Evolutionary conservation across 2,888 invertebrate species (phyloP).

Genomic region (Octodonta nipae): DNA sequence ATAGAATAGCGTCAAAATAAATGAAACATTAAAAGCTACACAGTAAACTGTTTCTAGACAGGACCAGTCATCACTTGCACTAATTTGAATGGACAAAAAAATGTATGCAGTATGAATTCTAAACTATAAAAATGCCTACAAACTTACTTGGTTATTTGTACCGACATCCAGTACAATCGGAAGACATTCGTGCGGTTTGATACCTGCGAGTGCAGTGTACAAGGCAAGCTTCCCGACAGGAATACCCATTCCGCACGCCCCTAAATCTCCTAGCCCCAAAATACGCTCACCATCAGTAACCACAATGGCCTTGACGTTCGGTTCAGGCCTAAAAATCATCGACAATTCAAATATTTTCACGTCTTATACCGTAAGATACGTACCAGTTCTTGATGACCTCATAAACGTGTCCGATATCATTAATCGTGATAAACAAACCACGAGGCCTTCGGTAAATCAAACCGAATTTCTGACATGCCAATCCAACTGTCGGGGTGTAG

Average conservation of each 20-base stretch:
- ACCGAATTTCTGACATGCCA: conserved; percentile 94
- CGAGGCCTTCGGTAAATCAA: conserved; percentile 86
- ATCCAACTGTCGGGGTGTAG: conserved; percentile 94
- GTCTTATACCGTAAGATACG: conserved; percentile 24
- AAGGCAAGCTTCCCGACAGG: conserved; percentile 93
- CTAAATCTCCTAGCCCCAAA: conserved; percentile 91
- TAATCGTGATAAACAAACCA: conserved; percentile 90
- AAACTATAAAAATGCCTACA: too few species aligned
- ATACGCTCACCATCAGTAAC: conserved; percentile 98
- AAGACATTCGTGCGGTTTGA: conserved; percentile 87
- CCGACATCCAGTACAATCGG: conserved; percentile 92
- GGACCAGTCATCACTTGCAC: too few species aligned
- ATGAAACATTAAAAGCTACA: too few species aligned
- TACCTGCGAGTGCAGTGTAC: conserved; percentile 93
- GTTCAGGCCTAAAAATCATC: conserved; percentile 55
- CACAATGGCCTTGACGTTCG: conserved; percentile 75
- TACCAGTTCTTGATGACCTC: conserved; percentile 88
- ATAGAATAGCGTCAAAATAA: too few species aligned
- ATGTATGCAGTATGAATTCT: too few species aligned
- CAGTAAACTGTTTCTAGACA: too few species aligned
- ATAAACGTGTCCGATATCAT: conserved; percentile 84
- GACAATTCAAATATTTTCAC: not conserved
- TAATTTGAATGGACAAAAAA: too few species aligned
- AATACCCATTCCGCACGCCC: conserved; percentile 97
- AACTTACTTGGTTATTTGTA: conserved; percentile 2